Percentiles rank a stretch among this genome's conserved stretches.
phyloP scores from a whole-genome alignment of 64 coral and sea anemone genomes.

The Dendrophyllia cribrosa region DNA sequence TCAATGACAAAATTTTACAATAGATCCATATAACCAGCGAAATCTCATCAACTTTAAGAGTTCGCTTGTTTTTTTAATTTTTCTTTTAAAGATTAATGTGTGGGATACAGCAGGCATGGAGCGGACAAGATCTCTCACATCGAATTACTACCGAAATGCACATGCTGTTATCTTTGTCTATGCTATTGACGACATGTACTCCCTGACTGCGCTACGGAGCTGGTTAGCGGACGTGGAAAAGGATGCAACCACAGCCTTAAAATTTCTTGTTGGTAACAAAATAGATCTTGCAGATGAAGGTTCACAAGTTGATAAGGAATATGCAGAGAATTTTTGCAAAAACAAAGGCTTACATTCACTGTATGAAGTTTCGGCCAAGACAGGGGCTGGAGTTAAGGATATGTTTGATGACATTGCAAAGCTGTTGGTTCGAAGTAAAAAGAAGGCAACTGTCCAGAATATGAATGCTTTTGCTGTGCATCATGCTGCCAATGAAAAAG shows the following conservation, averaged over 20 bases:
- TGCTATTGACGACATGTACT: slow-evolving; percentile 75
- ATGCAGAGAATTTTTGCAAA: slow-evolving; percentile 58
- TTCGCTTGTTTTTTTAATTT: not conserved
- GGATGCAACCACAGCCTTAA: slow-evolving; percentile 71
- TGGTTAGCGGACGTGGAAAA: slow-evolving; percentile 82
- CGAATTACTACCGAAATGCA: slow-evolving; percentile 85
- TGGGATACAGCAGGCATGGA: slow-evolving; percentile 99
- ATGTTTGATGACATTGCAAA: slow-evolving; percentile 85
- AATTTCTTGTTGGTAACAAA: slow-evolving; percentile 96
- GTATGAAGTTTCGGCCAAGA: slow-evolving; percentile 88
- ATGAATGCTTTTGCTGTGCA: not conserved
- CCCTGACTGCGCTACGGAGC: slow-evolving; percentile 58
- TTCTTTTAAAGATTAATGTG: slow-evolving; percentile 77
- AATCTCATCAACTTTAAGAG: too few relatives aligned
- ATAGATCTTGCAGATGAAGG: slow-evolving; percentile 82
- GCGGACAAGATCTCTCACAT: slow-evolving; percentile 86
- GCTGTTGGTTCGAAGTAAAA: slow-evolving; percentile 50
- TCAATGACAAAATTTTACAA: too few relatives aligned
- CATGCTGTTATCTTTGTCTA: slow-evolving; percentile 83
- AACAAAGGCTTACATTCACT: slow-evolving; percentile 53
- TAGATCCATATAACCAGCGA: too few relatives aligned
- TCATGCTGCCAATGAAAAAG: not conserved
- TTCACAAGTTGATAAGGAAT: slow-evolving; percentile 65
- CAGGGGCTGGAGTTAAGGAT: slow-evolving; percentile 85
- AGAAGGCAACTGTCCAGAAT: not conserved